A percentile compares a stretch with the other conserved stretches of the same genome.
Evolutionary conservation across 2,113 vertebrate species (phyloP).

Genomic region (Chroicocephalus ridibundus): DNA sequence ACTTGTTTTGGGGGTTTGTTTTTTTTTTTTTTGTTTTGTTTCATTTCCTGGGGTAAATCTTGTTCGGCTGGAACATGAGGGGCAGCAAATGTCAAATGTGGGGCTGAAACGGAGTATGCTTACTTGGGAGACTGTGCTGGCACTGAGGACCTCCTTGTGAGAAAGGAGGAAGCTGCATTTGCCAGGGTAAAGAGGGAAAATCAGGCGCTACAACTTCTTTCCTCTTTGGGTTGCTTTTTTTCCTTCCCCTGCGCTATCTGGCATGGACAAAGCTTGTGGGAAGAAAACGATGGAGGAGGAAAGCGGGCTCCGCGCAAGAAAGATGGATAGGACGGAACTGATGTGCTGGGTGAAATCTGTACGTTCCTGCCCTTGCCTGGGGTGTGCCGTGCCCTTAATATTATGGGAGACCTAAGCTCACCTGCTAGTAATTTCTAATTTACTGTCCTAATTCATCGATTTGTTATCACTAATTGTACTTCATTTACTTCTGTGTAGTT

Average conservation of each 20-base stretch:
- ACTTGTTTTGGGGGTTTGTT: background rate
- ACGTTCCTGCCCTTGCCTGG: conserved; percentile 70
- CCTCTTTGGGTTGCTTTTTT: background rate
- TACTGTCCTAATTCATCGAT: conserved; percentile 81
- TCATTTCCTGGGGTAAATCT: background rate
- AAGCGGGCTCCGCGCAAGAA: background rate
- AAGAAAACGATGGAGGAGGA: background rate
- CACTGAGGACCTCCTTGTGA: background rate
- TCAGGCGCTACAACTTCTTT: background rate
- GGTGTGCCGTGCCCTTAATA: conserved; percentile 71
- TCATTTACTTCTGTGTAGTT: conserved; percentile 83
- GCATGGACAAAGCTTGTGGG: background rate
- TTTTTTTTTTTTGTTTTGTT: no score
- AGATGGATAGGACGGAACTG: background rate
- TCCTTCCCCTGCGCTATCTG: background rate
- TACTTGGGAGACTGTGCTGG: background rate
- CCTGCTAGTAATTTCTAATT: conserved; percentile 81
- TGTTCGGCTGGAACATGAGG: background rate
- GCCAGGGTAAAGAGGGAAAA: background rate
- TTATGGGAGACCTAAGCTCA: conserved; percentile 75
- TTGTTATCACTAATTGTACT: conserved; percentile 83
- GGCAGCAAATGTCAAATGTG: background rate
- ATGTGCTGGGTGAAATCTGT: conserved; percentile 22
- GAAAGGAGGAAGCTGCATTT: background rate
- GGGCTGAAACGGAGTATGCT: background rate